Evolutionary conservation across 2,888 invertebrate genomes (phyloP), one percentile per base, ranked within the genome.

Genomic region (Phlogophora meticulosa): DNA sequence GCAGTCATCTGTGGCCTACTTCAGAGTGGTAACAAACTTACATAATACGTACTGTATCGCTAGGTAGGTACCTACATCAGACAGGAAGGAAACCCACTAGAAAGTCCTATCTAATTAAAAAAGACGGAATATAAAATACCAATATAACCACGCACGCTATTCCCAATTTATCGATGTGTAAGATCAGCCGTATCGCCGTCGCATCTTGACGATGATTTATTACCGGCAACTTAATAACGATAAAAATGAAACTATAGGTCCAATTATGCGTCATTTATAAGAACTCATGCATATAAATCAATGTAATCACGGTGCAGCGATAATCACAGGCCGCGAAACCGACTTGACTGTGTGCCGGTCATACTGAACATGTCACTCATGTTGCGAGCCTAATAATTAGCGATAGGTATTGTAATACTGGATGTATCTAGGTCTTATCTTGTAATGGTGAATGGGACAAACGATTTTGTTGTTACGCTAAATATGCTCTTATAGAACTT

Each of bases 241-340:
- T 89, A 87, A 89, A 89, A 88, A 87, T 88, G 88, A 90, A 92
- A 89, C 86, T 77, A 80, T 75, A 83, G 85, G 71, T 72, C 88
- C 92, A 93, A 94, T 94, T 93, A 93, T 87, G 88, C 86, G 84
- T 89, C 90, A 90, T 93, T 94, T 92, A 90, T 90, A 88, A 82
- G 87, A 89, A 85, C 91, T 90, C 91, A 91, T 94, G 92, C 92
- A 92, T 93, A 93, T 92, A 92, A 94, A 93, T 93, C 92, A 92
- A 88, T 85, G 87, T 90, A 91, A 92, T 92, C 87, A 88, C 79
- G 75, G 86, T 82, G 83, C 79, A 83, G 80, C 71, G 83, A 80
- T 93, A 93, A 93, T 94, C 89, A 92, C 89, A 92, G 90, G 81
- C 76, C 79, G 46, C 56, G 38, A 59, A 46, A 74, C 81, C 77